phyloP scores from a whole-genome alignment of 2,113 vertebrate genomes.

The Sinocyclocheilus grahami region DNA sequence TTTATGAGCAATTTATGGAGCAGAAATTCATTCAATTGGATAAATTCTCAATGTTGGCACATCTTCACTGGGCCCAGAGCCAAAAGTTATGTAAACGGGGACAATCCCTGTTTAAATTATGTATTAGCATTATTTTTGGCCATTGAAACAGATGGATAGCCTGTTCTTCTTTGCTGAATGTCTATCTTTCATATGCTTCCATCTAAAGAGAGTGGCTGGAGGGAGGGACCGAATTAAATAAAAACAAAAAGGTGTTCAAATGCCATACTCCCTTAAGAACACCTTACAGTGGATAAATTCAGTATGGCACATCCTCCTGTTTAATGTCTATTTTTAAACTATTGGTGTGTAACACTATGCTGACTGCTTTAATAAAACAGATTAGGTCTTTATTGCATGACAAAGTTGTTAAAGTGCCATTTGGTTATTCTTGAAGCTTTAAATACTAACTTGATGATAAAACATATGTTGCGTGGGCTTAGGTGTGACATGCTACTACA shows the following conservation, averaged over 20 bases:
- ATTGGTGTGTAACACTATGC: neutral
- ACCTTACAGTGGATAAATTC: neutral
- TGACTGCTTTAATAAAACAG: neutral
- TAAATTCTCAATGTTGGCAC: neutral
- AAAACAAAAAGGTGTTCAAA: neutral
- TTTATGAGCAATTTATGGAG: constrained; percentile 24
- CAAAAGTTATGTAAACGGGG: neutral
- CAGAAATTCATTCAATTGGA: constrained; percentile 28
- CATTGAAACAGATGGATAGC: neutral
- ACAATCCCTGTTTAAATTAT: neutral
- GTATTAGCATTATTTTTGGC: neutral
- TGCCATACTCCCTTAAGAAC: neutral
- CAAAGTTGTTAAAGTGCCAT: neutral
- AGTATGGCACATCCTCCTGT: neutral
- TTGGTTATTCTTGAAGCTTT: neutral
- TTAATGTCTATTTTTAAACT: neutral
- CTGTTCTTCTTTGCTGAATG: neutral
- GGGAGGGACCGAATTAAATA: neutral
- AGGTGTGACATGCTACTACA: neutral
- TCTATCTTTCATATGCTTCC: neutral
- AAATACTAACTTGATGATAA: neutral
- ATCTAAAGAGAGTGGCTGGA: neutral
- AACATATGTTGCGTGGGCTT: neutral
- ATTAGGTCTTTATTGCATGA: neutral
- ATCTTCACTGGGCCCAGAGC: neutral